phyloP scores from a whole-genome alignment of 2,113 vertebrate genomes.

The Jaculus jaculus region DNA sequence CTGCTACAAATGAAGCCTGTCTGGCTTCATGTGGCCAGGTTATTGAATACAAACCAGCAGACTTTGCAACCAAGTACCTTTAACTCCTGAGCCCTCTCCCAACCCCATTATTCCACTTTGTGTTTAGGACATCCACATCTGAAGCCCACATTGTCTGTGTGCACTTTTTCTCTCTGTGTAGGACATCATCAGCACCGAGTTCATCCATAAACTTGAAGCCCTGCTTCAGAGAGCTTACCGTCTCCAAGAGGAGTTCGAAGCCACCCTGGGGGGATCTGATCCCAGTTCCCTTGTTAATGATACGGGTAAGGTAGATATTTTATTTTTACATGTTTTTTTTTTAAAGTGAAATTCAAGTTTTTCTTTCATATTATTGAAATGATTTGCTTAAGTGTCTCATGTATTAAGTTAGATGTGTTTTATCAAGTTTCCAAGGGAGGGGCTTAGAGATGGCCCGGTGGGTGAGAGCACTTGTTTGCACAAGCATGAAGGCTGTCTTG shows the following conservation, averaged over 20 bases:
- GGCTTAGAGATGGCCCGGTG: too few species aligned
- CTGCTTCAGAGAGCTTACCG: constrained; percentile 96
- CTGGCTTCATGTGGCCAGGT: too few species aligned
- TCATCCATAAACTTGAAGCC: constrained; percentile 95
- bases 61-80: too few species aligned
- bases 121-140: not conserved
- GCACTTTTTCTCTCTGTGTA: constrained; percentile 73
- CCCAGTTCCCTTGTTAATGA: constrained; percentile 87
- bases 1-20: too few species aligned
- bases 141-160: not conserved
- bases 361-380: constrained; percentile 23
- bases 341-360: not conserved
- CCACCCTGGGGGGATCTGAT: constrained; percentile 90
- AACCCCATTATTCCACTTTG: not conserved
- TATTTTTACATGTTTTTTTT: not conserved
- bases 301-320: constrained; percentile 86
- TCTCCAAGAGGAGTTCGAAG: constrained; percentile 97
- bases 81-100: not conserved
- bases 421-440: not conserved
- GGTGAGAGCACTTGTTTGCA: too few species aligned
- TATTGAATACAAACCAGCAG: too few species aligned
- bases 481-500: too few species aligned
- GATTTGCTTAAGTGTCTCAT: not conserved
- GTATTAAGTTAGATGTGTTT: not conserved
- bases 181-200: constrained; percentile 96